Conservation (phyloP, 1,140 invertebrate genomes). For the Drosophila serrata region DNA sequence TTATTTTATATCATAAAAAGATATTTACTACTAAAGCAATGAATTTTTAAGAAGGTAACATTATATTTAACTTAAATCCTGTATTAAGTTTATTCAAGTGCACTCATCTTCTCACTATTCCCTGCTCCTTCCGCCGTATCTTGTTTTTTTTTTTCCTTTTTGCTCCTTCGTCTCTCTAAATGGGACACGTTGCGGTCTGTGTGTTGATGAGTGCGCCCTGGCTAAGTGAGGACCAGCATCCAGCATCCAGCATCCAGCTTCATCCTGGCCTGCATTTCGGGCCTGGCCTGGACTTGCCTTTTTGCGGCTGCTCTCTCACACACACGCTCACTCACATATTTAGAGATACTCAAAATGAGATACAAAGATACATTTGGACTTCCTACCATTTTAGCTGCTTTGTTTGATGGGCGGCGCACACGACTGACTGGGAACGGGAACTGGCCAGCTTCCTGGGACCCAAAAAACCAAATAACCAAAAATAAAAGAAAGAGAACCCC, state of each 20-base stretch:
- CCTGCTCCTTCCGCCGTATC: conserved; percentile 48
- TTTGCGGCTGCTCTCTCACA: conserved; percentile 62
- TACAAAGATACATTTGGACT: conserved; percentile 84
- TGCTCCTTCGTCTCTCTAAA: conserved; percentile 62
- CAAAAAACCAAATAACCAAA: conserved; percentile 3
- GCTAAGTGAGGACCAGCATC: conserved; percentile 74
- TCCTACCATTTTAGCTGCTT: conserved; percentile 78
- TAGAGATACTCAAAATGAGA: conserved; percentile 84
- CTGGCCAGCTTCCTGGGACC: conserved; percentile 52
- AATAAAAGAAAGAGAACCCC: not conserved
- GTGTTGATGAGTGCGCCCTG: conserved; percentile 73
- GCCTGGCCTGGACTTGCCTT: conserved; percentile 72
- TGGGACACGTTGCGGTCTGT: conserved; percentile 82
- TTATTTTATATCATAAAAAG: no score
- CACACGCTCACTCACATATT: conserved; percentile 64
- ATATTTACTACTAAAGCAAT: no score
- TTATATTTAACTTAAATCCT: not conserved
- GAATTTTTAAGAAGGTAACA: not conserved
- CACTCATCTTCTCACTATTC: conserved; percentile 31
- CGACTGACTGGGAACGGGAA: conserved; percentile 43
- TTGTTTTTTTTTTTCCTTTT: conserved; percentile 28
- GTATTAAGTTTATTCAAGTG: not conserved
- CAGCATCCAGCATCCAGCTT: no score
- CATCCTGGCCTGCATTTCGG: conserved; percentile 68
- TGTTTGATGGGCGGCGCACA: conserved; percentile 78